These are phyloP conservation scores for Pectinophora gossypiella DNA, from an alignment of 1,140 invertebrate genomes.

Conservation along the genomic window DNA sequence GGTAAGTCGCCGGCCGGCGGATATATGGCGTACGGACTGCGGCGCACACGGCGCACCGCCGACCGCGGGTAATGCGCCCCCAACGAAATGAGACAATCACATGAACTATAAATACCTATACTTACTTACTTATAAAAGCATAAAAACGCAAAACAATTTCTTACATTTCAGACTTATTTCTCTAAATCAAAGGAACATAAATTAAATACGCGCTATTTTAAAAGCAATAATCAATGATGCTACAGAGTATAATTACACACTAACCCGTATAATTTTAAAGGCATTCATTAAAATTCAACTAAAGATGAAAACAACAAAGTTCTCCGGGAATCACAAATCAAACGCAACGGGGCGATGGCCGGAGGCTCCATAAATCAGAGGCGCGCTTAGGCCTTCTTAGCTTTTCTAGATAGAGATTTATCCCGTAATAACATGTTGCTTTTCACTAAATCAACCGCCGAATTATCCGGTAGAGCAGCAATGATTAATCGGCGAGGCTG, in stretches of 20 bases:
- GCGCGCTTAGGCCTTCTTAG: conserved; percentile 70
- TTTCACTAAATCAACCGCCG: conserved; percentile 73
- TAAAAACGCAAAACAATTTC: background rate
- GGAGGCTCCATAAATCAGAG: conserved; percentile 60
- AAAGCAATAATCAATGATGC: conserved; percentile 62
- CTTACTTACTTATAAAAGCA: background rate
- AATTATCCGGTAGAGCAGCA: conserved; percentile 71
- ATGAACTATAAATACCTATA: background rate
- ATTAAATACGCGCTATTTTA: conserved; percentile 34
- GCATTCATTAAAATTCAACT: conserved; percentile 71
- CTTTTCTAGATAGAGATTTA: conserved; percentile 75
- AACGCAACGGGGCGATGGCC: conserved; percentile 55
- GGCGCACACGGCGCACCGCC: conserved; percentile 4
- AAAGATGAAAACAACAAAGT: conserved; percentile 63
- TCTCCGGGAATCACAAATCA: conserved; percentile 63
- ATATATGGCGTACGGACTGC: conserved; percentile 10
- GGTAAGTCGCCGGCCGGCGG: conserved; percentile 32
- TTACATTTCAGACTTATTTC: background rate
- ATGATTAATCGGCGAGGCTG: conserved; percentile 66
- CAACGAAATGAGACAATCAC: conserved; percentile 1
- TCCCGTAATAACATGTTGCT: conserved; percentile 72
- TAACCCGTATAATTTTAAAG: conserved; percentile 59
- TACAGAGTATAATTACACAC: conserved; percentile 53
- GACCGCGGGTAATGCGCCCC: background rate
- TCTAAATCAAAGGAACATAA: conserved; percentile 27